Evolutionary conservation across 35 echinoderm and acorn worm species (phyloP), one percentile per base, ranked within the genome.

Genomic region (Hemicentrotus pulcherrimus): DNA sequence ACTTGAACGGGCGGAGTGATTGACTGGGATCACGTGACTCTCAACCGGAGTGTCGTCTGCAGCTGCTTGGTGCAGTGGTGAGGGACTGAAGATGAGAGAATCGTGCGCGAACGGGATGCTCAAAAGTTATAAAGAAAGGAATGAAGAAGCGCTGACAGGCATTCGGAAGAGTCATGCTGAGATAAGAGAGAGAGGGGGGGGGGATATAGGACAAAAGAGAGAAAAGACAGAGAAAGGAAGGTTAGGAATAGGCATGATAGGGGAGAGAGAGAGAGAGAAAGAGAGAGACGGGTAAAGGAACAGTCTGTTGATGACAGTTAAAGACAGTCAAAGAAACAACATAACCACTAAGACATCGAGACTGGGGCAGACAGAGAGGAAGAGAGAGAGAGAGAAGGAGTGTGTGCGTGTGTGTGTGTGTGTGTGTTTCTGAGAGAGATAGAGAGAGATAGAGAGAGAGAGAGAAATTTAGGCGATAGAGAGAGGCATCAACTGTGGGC

Each of bases 21-120:
- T 91, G 88, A 48, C 88, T 91, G 31, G 47, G 35, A 35, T 91
- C 88, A 91, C 88, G 88, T 91, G 33, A 45, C 88, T 22, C 47
- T 35, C 14, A 91, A 48, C 47, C 47, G 32, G 9, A 28, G 88
- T 48, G 35, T 48, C 33, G 88, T 48, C 88, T 11, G 88, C 88
- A 45, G 88, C 33, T 45, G 88, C 35, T n/a, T 18, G 35, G 33
- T 91, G 88, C 47, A 6, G 18, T 91, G 88, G 4, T 33, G 88
- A 35, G 16, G 88, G 35, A 41, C 28, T 91, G 31, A 28, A 6
- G 88, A 47, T 19, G 88, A 32, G 46, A 47, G 46, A 12, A 45
- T 32, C 32, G 46, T 78, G 65, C n/a, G 65, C 65, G 6, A 78
- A 28, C n/a, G 11, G 52, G 50, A 18, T 78, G 65, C 22, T 28